Evolutionary conservation across 1,140 invertebrate species (phyloP).

Genomic region (Polypedilum pembai): DNA sequence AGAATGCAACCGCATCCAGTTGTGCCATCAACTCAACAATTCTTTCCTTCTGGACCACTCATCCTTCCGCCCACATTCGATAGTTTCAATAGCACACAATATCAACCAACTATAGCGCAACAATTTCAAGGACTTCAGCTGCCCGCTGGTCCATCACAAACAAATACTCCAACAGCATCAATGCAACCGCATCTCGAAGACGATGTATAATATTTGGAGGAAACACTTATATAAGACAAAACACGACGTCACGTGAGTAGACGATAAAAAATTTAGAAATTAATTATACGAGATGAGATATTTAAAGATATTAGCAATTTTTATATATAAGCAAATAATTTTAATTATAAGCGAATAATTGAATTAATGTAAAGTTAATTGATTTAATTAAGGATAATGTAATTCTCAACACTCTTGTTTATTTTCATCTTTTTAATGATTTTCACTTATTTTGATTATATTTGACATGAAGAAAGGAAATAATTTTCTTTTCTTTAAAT

Average conservation of each 20-base stretch:
- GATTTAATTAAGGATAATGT: too few species aligned
- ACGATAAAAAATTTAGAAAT: too few species aligned
- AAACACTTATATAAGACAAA: background rate
- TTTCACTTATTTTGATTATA: too few species aligned
- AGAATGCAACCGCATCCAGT: background rate
- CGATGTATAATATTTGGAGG: slow-evolving; percentile 11
- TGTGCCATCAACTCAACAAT: background rate
- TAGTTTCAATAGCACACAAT: background rate
- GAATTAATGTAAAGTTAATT: too few species aligned
- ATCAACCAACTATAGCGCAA: background rate
- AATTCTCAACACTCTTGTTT: too few species aligned
- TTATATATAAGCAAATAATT: too few species aligned
- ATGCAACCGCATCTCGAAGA: background rate
- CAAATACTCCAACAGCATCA: background rate
- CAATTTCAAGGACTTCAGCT: slow-evolving; percentile 2
- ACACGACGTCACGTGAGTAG: background rate
- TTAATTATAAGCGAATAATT: too few species aligned
- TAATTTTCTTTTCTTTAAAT: too few species aligned
- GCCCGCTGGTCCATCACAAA: background rate
- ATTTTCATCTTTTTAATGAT: too few species aligned
- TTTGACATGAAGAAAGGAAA: too few species aligned
- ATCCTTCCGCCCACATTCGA: background rate
- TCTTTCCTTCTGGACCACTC: background rate
- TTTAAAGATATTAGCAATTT: too few species aligned
- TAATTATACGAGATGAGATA: too few species aligned